Evolutionary conservation across 2,888 invertebrate species (phyloP).

Genomic region (Piscicola geometra): DNA sequence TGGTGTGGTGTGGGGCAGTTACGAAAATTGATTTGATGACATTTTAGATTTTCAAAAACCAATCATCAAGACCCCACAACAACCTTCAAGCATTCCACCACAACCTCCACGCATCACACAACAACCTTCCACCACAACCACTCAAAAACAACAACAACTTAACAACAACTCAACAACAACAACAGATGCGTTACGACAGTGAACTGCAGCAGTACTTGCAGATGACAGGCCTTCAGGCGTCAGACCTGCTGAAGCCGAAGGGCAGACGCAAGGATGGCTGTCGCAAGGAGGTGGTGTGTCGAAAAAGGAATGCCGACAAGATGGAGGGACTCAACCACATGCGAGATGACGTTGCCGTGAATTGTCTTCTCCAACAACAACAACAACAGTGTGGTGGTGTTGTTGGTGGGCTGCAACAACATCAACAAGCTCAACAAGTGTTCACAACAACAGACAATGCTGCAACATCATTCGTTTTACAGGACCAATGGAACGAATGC

Average conservation of each 20-base stretch:
- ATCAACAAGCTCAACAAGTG: background rate
- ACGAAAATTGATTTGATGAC: no score
- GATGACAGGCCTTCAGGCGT: slow-evolving; percentile 43
- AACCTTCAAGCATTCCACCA: no score
- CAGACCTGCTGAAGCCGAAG: slow-evolving; percentile 43
- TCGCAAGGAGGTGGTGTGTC: slow-evolving; percentile 14
- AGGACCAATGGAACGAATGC: no score
- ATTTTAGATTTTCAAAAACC: no score
- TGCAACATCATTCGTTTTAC: no score
- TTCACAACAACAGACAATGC: background rate
- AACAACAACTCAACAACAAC: no score
- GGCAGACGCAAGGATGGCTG: slow-evolving; percentile 37
- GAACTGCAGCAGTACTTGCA: slow-evolving; percentile 43
- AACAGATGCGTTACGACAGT: slow-evolving; percentile 41
- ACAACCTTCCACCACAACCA: no score
- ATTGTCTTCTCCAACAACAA: background rate
- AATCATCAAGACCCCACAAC: no score
- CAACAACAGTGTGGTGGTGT: background rate
- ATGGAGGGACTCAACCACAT: background rate
- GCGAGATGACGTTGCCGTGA: background rate
- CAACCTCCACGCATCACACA: no score
- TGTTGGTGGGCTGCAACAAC: background rate
- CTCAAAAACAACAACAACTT: no score
- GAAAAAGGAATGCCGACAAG: slow-evolving; percentile 34
- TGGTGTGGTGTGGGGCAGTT: no score